Evolutionary conservation across 2,113 vertebrate genomes (phyloP), one percentile per base, ranked within the genome.

Genomic region (Leuciscus idus): DNA sequence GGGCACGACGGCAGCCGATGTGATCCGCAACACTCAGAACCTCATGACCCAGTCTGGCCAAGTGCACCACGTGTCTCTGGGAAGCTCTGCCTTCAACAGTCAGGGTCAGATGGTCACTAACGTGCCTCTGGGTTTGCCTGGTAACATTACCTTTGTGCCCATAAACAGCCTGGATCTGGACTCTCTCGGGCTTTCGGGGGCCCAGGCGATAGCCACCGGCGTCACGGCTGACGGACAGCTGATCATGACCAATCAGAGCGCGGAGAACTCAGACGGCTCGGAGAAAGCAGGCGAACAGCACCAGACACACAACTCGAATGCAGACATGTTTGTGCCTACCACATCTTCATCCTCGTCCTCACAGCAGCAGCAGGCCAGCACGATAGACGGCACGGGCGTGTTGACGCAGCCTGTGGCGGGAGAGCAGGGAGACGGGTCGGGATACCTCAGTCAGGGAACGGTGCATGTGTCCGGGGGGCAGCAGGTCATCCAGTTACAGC

Each of bases 61-160:
- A 90, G 94, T 99, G 92, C 95, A 96, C 90, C 94, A 98, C 93
- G 96, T 99, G 91, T 96, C 98, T 87, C 95, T 99, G 84, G 96
- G 97, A 94, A 95, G 96, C 93, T 97, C 97, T 33, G 95, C 97
- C 83, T 99, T 97, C 92, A 97, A 96, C 95, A 97, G 96, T 93
- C 98, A 99, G 95, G 96, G 96, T 88, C 98, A 99, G 93, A 97
- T 99, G 92, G 97, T 99, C 95, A 95, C 98, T 91, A 99, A 98
- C 70, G 97, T 99, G 94, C 98, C 98, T 94, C 92, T 99, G 93
- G 97, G 97, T 91, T 93, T 99, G 94, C 97, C 97, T 10, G 98
- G 98, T 92, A 99, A 99, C 94, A 99, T 99, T 91, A 98, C 98
- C 87, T 99, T 99, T 96, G 97, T 99, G 94, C 98, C 98, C 92